A percentile compares a stretch with the other conserved stretches of the same genome.
phyloP scores from a whole-genome alignment of 2,797 vertebrate genomes.

The Cirrhinus molitorella region DNA sequence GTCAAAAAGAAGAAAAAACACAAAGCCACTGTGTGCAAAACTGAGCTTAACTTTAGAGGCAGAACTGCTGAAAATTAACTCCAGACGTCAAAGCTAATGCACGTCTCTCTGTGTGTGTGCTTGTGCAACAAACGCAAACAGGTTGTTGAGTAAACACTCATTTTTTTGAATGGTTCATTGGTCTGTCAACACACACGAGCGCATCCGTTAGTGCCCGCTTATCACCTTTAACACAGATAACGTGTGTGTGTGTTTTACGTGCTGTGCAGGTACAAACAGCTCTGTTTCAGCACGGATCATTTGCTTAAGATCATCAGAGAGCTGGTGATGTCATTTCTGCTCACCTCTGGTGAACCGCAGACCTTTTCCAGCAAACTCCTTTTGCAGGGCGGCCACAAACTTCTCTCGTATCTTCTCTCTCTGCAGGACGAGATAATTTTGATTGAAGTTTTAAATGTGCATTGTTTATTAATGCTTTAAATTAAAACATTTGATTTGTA shows the following conservation, averaged over 20 bases:
- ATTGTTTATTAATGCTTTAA: neutral
- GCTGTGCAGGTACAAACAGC: neutral
- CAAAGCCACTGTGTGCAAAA: neutral
- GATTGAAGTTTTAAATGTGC: neutral
- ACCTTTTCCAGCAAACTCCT: constrained; percentile 96
- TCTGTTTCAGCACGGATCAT: neutral
- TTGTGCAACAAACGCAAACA: neutral
- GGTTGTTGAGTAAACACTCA: constrained; percentile 5
- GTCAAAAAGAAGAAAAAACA: neutral
- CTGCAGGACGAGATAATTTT: constrained; percentile 70
- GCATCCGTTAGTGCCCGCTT: neutral
- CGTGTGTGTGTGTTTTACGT: neutral
- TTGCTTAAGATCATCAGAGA: neutral
- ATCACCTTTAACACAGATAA: constrained; percentile 25
- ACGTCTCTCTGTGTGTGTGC: neutral
- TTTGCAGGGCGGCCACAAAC: constrained; percentile 92
- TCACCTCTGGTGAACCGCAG: constrained; percentile 92
- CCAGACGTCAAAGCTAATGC: neutral
- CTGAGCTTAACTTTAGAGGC: neutral
- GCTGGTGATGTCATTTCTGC: constrained; percentile 22
- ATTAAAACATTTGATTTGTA: neutral
- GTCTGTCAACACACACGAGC: neutral
- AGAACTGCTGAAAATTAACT: neutral
- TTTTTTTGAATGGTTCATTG: neutral
- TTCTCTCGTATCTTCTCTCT: constrained; percentile 96